These are phyloP conservation scores for Sarcophaga variegata DNA, from an alignment of 2,888 invertebrate genomes.

Conservation along the genomic window DNA sequence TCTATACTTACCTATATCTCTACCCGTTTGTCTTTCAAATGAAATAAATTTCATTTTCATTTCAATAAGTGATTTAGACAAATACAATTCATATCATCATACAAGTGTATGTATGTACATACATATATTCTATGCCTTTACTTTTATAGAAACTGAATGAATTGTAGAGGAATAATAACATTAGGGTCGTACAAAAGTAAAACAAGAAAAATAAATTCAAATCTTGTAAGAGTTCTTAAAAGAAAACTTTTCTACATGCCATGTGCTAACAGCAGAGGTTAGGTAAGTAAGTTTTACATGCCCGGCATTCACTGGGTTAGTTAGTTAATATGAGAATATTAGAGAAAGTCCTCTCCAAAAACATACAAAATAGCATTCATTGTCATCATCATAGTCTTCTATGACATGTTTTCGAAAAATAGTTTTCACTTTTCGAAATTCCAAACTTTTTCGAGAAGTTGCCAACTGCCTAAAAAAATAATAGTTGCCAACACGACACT, in stretches of 20 bases:
- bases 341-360: not conserved
- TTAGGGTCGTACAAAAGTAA: conserved; percentile 10
- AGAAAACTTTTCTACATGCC: conserved; percentile 27
- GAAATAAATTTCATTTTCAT: conserved; percentile 47
- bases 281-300: not conserved
- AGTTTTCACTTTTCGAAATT: conserved; percentile 1
- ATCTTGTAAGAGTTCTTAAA: not conserved
- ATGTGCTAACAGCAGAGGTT: conserved; percentile 9
- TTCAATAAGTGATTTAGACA: conserved; percentile 36
- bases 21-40: not conserved
- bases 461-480: not conserved
- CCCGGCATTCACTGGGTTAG: not conserved
- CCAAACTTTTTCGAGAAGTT: conserved; percentile 27
- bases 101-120: not conserved
- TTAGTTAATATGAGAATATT: too few relatives aligned
- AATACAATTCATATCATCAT: conserved; percentile 1
- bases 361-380: too few relatives aligned
- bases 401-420: too few relatives aligned
- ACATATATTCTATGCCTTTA: not conserved
- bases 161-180: not conserved
- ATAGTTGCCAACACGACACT: not conserved
- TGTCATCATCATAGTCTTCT: too few relatives aligned
- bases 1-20: not conserved
- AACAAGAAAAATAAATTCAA: not conserved
- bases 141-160: too few relatives aligned